Evolutionary conservation across 2,113 vertebrate genomes (phyloP).

Genomic region (Cavia porcellus): DNA sequence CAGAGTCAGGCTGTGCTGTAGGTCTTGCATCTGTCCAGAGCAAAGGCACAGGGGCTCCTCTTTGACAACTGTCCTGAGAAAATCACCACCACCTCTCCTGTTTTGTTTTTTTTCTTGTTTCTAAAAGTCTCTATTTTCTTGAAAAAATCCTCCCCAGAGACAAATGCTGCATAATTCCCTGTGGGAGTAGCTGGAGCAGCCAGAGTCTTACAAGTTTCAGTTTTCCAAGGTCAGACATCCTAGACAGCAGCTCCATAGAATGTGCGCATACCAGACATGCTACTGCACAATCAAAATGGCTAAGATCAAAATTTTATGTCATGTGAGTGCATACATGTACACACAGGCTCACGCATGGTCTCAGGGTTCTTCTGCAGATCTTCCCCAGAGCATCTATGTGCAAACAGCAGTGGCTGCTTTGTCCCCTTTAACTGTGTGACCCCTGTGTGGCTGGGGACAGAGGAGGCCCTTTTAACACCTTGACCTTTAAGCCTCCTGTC

Average conservation of each 20-base stretch:
- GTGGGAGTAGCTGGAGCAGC: not conserved
- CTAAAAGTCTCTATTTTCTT: not conserved
- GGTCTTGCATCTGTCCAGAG: not conserved
- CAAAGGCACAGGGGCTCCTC: not conserved
- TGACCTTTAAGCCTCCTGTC: not conserved
- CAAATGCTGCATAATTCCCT: not conserved
- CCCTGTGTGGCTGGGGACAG: not conserved
- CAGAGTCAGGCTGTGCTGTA: not conserved
- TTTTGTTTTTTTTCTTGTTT: not conserved
- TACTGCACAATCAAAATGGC: not conserved
- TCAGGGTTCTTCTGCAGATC: not conserved
- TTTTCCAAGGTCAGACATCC: not conserved
- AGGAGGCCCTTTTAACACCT: not conserved
- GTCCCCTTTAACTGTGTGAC: not conserved
- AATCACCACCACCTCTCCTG: not conserved
- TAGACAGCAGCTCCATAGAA: not conserved
- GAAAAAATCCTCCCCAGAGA: not conserved
- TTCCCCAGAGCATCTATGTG: not conserved
- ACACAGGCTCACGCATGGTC: not conserved
- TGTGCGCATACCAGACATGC: no score
- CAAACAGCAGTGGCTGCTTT: not conserved
- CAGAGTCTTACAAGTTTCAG: not conserved
- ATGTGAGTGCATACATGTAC: fast-evolving
- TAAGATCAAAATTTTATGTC: not conserved
- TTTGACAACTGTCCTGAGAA: not conserved